Percentiles rank a stretch among this genome's conserved stretches.
These are phyloP conservation scores for Mactromeris polynyma DNA, from an alignment of 2,888 invertebrate species.

Conservation along the genomic window DNA sequence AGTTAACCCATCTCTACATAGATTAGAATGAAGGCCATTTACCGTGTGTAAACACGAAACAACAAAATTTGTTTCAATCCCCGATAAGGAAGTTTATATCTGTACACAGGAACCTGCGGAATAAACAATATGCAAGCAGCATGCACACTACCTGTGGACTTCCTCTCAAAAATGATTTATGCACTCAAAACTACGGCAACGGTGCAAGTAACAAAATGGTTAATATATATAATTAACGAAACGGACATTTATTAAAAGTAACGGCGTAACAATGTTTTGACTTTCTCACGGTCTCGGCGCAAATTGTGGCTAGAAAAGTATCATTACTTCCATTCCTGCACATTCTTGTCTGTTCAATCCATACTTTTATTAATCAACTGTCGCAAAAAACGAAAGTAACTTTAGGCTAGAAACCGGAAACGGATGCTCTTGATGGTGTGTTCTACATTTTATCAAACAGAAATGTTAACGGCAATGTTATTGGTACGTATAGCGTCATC, in stretches of 20 bases:
- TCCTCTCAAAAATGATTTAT: conserved; percentile 16
- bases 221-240: background rate
- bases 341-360: no score
- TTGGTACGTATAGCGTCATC: no score
- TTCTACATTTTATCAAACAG: no score
- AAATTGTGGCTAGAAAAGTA: no score
- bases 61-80: background rate
- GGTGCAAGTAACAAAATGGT: background rate
- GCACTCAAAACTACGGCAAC: background rate
- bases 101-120: background rate
- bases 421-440: no score
- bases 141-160: background rate
- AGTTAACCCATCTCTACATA: background rate
- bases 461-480: no score
- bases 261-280: background rate
- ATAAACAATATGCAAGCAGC: background rate
- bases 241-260: background rate
- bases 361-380: no score
- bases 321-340: no score
- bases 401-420: no score
- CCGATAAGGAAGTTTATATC: conserved; percentile 6
- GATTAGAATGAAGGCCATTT: background rate
- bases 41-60: background rate
- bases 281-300: no score
- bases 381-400: no score